Percentiles rank a stretch among this genome's conserved stretches.
Evolutionary conservation across 92 coral and sea anemone species (phyloP).

Genomic region (Siderastrea siderea): DNA sequence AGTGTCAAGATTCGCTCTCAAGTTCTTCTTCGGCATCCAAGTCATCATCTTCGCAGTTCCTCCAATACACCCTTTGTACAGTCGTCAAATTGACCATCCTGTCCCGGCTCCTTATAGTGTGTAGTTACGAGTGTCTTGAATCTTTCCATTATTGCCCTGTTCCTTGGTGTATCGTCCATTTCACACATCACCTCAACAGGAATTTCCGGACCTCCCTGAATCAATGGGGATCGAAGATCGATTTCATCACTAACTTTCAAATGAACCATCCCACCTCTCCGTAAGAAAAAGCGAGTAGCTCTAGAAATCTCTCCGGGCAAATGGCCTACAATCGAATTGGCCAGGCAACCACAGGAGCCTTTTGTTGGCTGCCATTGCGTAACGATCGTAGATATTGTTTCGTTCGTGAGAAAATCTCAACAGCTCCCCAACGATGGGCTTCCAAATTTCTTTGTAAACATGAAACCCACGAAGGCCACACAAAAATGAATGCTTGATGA

Average conservation of each 20-base stretch:
- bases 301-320: slow-evolving; percentile 62
- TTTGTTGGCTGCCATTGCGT: slow-evolving; percentile 57
- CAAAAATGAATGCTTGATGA: slow-evolving; percentile 32
- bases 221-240: slow-evolving; percentile 40
- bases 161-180: slow-evolving; percentile 39
- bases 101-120: slow-evolving; percentile 32
- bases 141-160: slow-evolving; percentile 43
- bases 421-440: slow-evolving; percentile 38
- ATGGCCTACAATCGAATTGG: slow-evolving; percentile 51
- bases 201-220: slow-evolving; percentile 41
- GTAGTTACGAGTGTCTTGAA: slow-evolving; percentile 27
- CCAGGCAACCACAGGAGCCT: slow-evolving; percentile 51
- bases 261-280: slow-evolving; percentile 49
- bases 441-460: slow-evolving; percentile 49
- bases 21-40: slow-evolving; percentile 60
- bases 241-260: slow-evolving; percentile 35
- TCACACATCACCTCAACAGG: slow-evolving; percentile 45
- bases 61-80: slow-evolving; percentile 24
- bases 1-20: slow-evolving; percentile 62
- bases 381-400: slow-evolving; percentile 51
- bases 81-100: slow-evolving; percentile 24
- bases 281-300: slow-evolving; percentile 45
- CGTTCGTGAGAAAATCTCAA: slow-evolving; percentile 36
- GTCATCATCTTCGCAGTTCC: slow-evolving; percentile 36
- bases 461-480: slow-evolving; percentile 44